These are phyloP conservation scores for Terrapene triunguis DNA, from an alignment of 2,113 vertebrate species.

Conservation along the genomic window DNA sequence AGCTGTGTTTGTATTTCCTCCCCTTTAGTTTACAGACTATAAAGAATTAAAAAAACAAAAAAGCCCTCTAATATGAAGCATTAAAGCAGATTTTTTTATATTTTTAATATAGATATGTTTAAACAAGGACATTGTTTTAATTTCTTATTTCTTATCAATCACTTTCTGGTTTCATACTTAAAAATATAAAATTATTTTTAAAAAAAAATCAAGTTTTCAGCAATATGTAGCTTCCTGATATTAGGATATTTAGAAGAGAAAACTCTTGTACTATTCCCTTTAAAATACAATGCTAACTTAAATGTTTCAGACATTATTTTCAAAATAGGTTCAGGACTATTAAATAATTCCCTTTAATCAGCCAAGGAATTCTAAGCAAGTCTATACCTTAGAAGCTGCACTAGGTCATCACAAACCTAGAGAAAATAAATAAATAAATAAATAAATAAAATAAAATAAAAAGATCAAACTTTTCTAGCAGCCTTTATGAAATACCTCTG, in stretches of 20 bases:
- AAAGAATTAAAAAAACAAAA: background rate
- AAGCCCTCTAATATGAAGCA: background rate
- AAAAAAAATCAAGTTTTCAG: background rate
- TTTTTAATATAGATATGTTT: background rate
- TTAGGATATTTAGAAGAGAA: background rate
- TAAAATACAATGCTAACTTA: background rate
- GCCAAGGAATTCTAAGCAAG: background rate
- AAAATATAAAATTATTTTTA: background rate
- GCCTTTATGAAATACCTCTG: background rate
- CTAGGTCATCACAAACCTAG: slow-evolving; percentile 82
- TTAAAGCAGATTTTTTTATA: background rate
- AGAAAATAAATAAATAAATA: slow-evolving; percentile 16
- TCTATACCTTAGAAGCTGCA: slow-evolving; percentile 84
- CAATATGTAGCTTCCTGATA: background rate
- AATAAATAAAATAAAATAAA: background rate
- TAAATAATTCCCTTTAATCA: background rate
- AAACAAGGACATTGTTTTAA: background rate
- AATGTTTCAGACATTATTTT: background rate
- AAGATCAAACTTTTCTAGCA: background rate
- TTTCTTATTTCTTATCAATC: no score
- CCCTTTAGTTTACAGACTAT: background rate
- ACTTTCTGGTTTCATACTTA: background rate
- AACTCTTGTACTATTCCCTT: background rate
- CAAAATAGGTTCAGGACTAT: background rate
- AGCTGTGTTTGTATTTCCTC: background rate